A percentile compares a stretch with the other conserved stretches of the same genome.
phyloP scores from a whole-genome alignment of 2,888 invertebrate genomes.

The Epinotia ramella region DNA sequence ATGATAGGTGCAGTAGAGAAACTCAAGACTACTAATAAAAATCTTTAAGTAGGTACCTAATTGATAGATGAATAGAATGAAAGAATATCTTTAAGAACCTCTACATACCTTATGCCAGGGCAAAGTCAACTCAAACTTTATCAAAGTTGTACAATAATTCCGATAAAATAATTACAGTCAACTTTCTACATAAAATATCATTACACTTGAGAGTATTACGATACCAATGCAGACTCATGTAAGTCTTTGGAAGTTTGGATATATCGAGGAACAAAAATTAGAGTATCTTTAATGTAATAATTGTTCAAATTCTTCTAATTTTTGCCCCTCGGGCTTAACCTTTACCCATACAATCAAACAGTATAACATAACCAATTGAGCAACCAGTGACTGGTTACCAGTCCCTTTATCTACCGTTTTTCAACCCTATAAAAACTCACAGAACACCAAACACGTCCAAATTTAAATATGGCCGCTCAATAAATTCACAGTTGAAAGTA shows the following conservation, averaged over 20 bases:
- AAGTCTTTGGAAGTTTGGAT: no score
- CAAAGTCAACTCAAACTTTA: not conserved
- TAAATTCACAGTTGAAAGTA: slow-evolving; percentile 70
- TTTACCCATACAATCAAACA: not conserved
- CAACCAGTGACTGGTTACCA: no score
- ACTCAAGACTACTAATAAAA: no score
- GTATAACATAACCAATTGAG: slow-evolving; percentile 1
- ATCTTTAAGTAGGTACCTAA: no score
- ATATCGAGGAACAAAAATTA: no score
- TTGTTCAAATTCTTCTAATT: not conserved
- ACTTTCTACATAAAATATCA: no score
- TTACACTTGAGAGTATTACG: no score
- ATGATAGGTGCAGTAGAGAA: no score
- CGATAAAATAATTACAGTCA: not conserved
- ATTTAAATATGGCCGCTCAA: slow-evolving; percentile 63
- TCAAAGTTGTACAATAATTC: not conserved
- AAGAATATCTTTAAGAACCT: no score
- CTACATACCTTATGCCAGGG: not conserved
- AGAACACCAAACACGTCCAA: slow-evolving; percentile 46
- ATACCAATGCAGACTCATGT: no score
- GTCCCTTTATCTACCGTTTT: not conserved
- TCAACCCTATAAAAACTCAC: slow-evolving; percentile 11
- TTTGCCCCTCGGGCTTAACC: not conserved
- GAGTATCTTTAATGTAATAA: no score
- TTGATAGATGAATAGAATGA: no score